phyloP scores from a whole-genome alignment of 2,888 invertebrate genomes.

The Pocota personata region DNA sequence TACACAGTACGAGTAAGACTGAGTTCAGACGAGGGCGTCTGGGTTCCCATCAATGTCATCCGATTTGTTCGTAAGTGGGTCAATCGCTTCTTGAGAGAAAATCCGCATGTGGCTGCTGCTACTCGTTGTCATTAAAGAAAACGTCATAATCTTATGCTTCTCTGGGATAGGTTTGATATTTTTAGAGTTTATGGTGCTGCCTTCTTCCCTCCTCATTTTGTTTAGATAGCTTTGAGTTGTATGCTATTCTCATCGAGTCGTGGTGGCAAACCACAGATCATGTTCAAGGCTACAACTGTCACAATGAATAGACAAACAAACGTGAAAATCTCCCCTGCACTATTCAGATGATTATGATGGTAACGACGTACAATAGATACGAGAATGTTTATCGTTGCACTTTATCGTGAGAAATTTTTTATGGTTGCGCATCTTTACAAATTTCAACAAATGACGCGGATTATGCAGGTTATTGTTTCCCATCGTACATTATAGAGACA shows the following conservation, averaged over 20 bases:
- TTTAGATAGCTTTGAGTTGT: neutral
- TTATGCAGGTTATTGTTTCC: conserved; percentile 54
- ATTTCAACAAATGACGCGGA: conserved; percentile 44
- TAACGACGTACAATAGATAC: conserved; percentile 16
- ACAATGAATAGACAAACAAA: conserved; percentile 26
- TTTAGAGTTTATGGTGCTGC: neutral
- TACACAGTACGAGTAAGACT: neutral
- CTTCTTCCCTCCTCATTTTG: neutral
- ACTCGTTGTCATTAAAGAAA: neutral
- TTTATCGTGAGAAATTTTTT: conserved; percentile 38
- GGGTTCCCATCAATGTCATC: conserved; percentile 37
- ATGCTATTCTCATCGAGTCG: neutral
- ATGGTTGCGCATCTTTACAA: conserved; percentile 47
- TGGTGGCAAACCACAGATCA: conserved; percentile 38
- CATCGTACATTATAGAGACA: conserved; percentile 13
- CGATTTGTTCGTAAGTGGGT: conserved; percentile 51
- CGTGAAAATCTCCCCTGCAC: neutral
- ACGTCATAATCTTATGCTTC: conserved; percentile 33
- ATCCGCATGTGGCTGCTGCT: conserved; percentile 5
- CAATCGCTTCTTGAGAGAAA: conserved; percentile 50
- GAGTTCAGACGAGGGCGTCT: conserved; percentile 33
- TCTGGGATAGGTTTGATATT: conserved; percentile 15
- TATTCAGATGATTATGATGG: neutral
- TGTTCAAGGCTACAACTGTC: conserved; percentile 55
- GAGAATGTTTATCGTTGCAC: neutral